Evolutionary conservation across 2,113 vertebrate species (phyloP).

Genomic region (Prolemur simus): DNA sequence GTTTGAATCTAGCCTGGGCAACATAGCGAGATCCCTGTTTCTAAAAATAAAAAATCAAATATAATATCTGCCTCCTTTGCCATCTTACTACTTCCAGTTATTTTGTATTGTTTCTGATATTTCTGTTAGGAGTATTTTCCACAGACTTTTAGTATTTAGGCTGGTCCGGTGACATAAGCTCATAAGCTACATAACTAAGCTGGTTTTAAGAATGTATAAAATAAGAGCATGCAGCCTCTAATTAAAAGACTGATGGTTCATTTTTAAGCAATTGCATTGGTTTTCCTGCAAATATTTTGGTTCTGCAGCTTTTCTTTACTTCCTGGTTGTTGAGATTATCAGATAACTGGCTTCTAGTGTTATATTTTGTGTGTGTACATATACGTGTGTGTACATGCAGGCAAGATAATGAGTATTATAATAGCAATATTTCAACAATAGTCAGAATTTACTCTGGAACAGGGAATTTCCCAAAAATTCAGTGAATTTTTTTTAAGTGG

Average conservation of each 20-base stretch:
- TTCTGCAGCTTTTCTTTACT: background rate
- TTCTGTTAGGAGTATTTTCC: conserved; percentile 14
- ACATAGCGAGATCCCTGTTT: background rate
- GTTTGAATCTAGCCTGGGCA: background rate
- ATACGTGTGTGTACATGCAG: background rate
- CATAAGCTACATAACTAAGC: background rate
- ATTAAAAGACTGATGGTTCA: background rate
- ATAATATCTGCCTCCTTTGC: background rate
- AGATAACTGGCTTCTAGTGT: background rate
- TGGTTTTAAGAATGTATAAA: background rate
- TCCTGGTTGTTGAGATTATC: background rate
- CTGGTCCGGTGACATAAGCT: background rate
- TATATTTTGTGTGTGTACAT: background rate
- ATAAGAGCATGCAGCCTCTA: background rate
- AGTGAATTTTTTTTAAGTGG: background rate
- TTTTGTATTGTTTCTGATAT: background rate
- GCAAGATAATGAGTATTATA: background rate
- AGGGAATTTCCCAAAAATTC: background rate
- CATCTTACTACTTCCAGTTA: background rate
- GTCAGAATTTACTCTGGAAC: conserved; percentile 25
- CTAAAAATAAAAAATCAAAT: background rate
- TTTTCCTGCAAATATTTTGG: conserved; percentile 29
- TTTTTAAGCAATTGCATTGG: conserved; percentile 20
- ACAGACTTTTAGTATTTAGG: background rate
- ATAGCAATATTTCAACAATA: background rate